Percentiles rank a stretch among this genome's conserved stretches.
Evolutionary conservation across 2,797 vertebrate species (phyloP).

Genomic region (Manis javanica): DNA sequence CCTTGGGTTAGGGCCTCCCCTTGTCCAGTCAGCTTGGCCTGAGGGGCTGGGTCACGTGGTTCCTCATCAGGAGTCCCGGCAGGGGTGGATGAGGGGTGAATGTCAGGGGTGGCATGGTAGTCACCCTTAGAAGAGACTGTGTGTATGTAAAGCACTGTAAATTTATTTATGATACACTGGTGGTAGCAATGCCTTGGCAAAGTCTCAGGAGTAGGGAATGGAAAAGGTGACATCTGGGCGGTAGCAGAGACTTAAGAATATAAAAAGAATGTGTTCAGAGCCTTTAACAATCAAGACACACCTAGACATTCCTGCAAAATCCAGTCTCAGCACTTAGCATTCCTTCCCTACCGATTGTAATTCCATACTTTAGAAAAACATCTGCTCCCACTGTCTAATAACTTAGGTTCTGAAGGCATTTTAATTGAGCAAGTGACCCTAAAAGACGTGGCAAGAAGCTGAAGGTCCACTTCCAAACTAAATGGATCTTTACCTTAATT

Average conservation of each 20-base stretch:
- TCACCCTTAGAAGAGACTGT: background rate
- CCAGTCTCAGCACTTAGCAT: background rate
- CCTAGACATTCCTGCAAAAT: background rate
- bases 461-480: conserved; percentile 1
- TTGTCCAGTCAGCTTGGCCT: background rate
- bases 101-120: no score
- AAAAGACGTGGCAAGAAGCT: conserved; percentile 21
- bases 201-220: background rate
- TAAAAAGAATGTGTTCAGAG: background rate
- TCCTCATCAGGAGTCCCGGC: background rate
- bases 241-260: background rate
- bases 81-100: background rate
- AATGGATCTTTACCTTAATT: background rate
- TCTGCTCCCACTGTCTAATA: background rate
- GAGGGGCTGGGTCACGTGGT: background rate
- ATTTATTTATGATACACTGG: background rate
- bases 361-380: conserved; percentile 32
- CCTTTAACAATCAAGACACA: background rate
- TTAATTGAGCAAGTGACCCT: conserved; percentile 12
- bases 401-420: background rate
- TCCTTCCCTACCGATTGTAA: background rate
- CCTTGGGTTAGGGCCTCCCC: background rate
- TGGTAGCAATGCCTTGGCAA: background rate
- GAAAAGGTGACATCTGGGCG: background rate
- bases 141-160: background rate